A percentile compares a stretch with the other conserved stretches of the same genome.
Conservation (phyloP, 2,888 invertebrate genomes). For the Neocrepidodera transversa region DNA sequence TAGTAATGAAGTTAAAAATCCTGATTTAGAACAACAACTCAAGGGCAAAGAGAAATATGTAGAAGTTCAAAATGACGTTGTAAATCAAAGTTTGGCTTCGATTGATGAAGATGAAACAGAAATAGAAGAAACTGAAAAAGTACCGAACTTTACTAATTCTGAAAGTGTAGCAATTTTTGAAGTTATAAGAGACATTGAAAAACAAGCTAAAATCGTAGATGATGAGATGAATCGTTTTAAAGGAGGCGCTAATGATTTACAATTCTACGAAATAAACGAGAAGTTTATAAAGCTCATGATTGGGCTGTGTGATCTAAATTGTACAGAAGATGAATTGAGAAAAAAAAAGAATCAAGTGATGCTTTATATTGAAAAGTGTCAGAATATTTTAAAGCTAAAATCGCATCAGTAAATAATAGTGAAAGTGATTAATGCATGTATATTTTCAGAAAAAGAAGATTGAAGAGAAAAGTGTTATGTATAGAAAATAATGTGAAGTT, state of each 20-base stretch:
- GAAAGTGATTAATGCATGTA: too few relatives aligned
- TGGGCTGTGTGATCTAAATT: constrained; percentile 38
- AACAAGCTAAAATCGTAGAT: constrained; percentile 32
- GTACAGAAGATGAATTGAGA: constrained; percentile 38
- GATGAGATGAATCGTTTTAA: constrained; percentile 35
- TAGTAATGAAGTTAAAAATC: constrained; percentile 32
- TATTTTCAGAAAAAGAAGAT: too few relatives aligned
- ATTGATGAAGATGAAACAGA: constrained; percentile 6
- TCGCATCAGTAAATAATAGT: too few relatives aligned
- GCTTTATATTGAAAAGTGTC: constrained; percentile 39
- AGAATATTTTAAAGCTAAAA: constrained; percentile 37
- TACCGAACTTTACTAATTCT: constrained; percentile 38
- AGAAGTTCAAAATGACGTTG: neutral
- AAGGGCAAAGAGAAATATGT: neutral
- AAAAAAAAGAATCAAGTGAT: constrained; percentile 37
- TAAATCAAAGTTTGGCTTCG: constrained; percentile 6
- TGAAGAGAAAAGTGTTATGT: too few relatives aligned
- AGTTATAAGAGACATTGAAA: constrained; percentile 36
- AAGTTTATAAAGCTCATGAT: constrained; percentile 40
- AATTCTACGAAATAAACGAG: constrained; percentile 44
- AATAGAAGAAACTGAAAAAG: constrained; percentile 30
- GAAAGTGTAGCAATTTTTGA: constrained; percentile 32
- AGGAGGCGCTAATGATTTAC: constrained; percentile 35
- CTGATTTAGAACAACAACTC: constrained; percentile 2
- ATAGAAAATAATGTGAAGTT: too few relatives aligned